phyloP scores from a whole-genome alignment of 2,113 vertebrate species.

The Mesembrinibis cayennensis region DNA sequence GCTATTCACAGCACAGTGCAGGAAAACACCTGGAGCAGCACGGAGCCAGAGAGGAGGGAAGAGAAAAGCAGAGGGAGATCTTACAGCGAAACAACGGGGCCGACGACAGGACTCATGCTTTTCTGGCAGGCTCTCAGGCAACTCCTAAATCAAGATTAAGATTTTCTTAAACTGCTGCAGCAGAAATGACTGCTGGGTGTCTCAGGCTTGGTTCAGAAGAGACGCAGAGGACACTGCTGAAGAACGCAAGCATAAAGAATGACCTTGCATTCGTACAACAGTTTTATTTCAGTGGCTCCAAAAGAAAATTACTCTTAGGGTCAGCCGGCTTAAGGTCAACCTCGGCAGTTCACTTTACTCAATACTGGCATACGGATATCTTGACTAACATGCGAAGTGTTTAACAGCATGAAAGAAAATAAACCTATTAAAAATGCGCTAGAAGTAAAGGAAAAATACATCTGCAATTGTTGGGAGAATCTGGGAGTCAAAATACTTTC shows the following conservation, averaged over 20 bases:
- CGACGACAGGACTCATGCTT: neutral
- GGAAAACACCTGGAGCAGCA: neutral
- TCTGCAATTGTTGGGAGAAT: neutral
- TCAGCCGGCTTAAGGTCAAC: neutral
- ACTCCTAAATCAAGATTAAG: neutral
- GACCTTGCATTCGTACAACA: too few relatives aligned
- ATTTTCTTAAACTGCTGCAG: neutral
- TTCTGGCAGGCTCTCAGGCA: neutral
- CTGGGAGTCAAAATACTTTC: neutral
- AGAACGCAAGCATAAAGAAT: too few relatives aligned
- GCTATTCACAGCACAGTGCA: neutral
- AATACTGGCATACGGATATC: neutral
- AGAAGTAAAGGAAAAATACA: neutral
- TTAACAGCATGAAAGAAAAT: neutral
- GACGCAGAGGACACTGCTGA: neutral
- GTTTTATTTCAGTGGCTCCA: neutral
- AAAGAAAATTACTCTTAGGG: neutral
- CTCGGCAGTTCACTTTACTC: neutral
- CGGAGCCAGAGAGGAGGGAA: neutral
- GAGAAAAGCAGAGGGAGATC: neutral
- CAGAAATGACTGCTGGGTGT: neutral
- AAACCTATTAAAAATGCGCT: neutral
- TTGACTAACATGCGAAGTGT: too few relatives aligned
- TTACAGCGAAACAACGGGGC: neutral
- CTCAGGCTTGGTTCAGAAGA: neutral